These are phyloP conservation scores for Chesias legatella DNA, from an alignment of 2,888 invertebrate species.

Conservation along the genomic window DNA sequence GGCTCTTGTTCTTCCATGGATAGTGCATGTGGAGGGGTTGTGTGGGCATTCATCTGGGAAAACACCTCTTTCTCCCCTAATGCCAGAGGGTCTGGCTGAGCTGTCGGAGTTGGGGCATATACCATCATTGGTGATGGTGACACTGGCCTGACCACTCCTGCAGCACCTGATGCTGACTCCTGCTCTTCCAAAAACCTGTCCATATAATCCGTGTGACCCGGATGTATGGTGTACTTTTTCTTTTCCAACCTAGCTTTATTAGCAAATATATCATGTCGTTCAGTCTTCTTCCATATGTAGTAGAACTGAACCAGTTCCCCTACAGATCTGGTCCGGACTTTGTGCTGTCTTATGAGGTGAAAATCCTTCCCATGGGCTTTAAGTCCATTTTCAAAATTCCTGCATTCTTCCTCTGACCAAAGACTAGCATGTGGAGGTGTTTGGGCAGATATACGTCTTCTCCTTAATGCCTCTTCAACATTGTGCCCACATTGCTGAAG, in stretches of 20 bases:
- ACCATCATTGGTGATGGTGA: constrained; percentile 85
- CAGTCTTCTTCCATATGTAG: constrained; percentile 99
- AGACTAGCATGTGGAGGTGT: constrained; percentile 87
- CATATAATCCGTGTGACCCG: constrained; percentile 96
- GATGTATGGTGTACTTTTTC: constrained; percentile 94
- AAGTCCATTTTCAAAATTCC: constrained; percentile 97
- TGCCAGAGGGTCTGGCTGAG: constrained; percentile 71
- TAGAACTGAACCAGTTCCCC: constrained; percentile 98
- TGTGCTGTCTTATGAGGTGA: constrained; percentile 94
- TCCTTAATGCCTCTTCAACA: constrained; percentile 93
- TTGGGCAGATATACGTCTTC: constrained; percentile 87
- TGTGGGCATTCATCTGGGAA: constrained; percentile 65
- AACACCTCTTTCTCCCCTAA: constrained; percentile 75
- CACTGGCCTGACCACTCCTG: constrained; percentile 68
- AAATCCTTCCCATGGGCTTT: constrained; percentile 98
- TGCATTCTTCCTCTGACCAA: constrained; percentile 98
- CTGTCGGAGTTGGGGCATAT: constrained; percentile 62
- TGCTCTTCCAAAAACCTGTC: constrained; percentile 95
- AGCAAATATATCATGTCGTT: constrained; percentile 95
- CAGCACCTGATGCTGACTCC: constrained; percentile 84
- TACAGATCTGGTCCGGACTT: constrained; percentile 96
- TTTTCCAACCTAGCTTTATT: constrained; percentile 94
- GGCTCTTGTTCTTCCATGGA: constrained; percentile 71
- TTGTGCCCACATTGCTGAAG: constrained; percentile 97
- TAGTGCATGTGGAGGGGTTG: constrained; percentile 56